Evolutionary conservation across 1,140 invertebrate genomes (phyloP).

Genomic region (Euborellia annulipes): DNA sequence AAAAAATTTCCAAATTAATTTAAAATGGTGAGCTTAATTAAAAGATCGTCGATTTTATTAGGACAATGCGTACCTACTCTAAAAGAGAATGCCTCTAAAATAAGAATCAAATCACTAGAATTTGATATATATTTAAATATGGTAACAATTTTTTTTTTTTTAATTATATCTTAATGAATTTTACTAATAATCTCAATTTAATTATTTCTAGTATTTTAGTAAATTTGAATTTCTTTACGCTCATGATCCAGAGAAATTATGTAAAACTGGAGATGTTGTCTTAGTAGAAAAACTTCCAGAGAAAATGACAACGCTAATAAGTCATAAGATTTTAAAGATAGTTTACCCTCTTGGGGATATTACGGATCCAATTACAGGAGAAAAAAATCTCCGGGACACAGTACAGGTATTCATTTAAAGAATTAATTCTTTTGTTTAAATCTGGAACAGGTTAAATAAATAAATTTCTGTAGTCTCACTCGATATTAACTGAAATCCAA

Average conservation of each 20-base stretch:
- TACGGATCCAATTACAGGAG: conserved; percentile 62
- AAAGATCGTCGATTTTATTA: conserved; percentile 26
- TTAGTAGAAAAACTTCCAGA: conserved; percentile 53
- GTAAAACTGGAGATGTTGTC: conserved; percentile 67
- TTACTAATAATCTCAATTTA: conserved; percentile 21
- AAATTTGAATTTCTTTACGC: conserved; percentile 53
- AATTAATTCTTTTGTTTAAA: no score
- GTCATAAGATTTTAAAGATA: conserved; percentile 60
- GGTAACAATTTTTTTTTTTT: conserved; percentile 33
- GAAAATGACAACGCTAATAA: conserved; percentile 56
- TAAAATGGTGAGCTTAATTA: neutral
- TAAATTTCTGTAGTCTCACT: no score
- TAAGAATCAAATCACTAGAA: conserved; percentile 49
- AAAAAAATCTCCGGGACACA: conserved; percentile 53
- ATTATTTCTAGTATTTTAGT: conserved; percentile 49
- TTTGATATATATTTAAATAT: conserved; percentile 49
- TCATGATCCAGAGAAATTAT: conserved; percentile 55
- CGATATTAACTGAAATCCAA: no score
- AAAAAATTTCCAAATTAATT: no score
- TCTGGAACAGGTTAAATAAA: no score
- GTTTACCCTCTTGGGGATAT: conserved; percentile 68
- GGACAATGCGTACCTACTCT: conserved; percentile 54
- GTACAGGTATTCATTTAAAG: no score
- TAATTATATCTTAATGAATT: conserved; percentile 11
- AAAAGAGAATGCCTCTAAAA: conserved; percentile 59